Evolutionary conservation across 2,797 vertebrate genomes (phyloP), one percentile per base, ranked within the genome.

Genomic region (Gambelia wislizenii): DNA sequence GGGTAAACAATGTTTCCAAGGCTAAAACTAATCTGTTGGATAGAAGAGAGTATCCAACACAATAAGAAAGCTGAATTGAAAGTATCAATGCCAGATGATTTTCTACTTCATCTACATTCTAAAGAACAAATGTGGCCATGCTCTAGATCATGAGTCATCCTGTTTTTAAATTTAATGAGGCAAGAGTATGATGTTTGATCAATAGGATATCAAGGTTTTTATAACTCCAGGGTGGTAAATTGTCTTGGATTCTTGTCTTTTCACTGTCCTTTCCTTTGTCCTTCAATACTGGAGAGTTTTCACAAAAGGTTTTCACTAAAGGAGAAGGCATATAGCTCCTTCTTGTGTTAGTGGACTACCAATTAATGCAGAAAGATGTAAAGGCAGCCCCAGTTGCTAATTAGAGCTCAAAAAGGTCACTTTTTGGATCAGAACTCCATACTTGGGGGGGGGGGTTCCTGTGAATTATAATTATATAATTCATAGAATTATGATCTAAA

Each of bases 91-190:
- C 25, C 80, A 81, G 80, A 83, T 27, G 69, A 49, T 89, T 74
- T 87, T 87, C 84, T 74, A 69, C 69, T 87, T 64, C 82, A 20
- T 87, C 84, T 33, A 2, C 18, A 1, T 18, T 70, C 69, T 90
- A 87, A 87, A 78, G 86, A 75, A 59, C 49, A 72, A 87, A 42
- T 67, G 33, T 4, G 85, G 64, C 3, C 59, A 85, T 87, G 49
- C 87, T 92, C 81, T 0, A 47, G 81, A 59, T 87, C 76, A 91
- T 94, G 89, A 90, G 87, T 95, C 3, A 93, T 90, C 92, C 75
- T n/a, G 2, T 81, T 78, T 59, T 83, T 87, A 90, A 69, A 79
- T 87, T 86, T 92, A 89, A 91, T 0, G 0, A 91, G 91, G 93
- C 90, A 93, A 92, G 67, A 33, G 39, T 75, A 39, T 80, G 56